Percentiles rank a stretch among this genome's conserved stretches.
Evolutionary conservation across 1,140 invertebrate species (phyloP).

Genomic region (Neomicropteryx cornuta): DNA sequence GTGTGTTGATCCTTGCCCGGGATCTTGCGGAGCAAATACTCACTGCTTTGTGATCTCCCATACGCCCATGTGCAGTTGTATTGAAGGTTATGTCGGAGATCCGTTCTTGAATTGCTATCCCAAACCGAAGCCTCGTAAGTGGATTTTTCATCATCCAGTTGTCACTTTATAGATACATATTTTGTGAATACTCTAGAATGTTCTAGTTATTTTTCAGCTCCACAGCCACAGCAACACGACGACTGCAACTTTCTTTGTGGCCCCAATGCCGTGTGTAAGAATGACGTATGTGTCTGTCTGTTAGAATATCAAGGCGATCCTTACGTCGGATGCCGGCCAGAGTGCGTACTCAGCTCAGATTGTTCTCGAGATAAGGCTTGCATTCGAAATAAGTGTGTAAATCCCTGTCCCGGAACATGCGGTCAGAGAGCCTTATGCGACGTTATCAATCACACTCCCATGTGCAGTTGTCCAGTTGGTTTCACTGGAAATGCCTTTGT

Average conservation of each 20-base stretch:
- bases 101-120: slow-evolving; percentile 48
- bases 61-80: slow-evolving; percentile 49
- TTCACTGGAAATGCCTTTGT: slow-evolving; percentile 61
- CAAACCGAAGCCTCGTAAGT: slow-evolving; percentile 41
- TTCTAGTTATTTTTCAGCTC: too few relatives aligned
- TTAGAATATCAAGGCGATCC: slow-evolving; percentile 50
- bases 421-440: slow-evolving; percentile 45
- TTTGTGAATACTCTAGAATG: too few relatives aligned
- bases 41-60: slow-evolving; percentile 50
- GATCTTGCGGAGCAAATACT: slow-evolving; percentile 52
- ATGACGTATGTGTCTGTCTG: slow-evolving; percentile 51
- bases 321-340: slow-evolving; percentile 51
- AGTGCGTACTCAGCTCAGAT: slow-evolving; percentile 54
- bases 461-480: slow-evolving; percentile 57
- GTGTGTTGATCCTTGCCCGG: slow-evolving; percentile 59
- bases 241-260: slow-evolving; percentile 60
- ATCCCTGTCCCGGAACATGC: slow-evolving; percentile 55
- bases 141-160: too few relatives aligned
- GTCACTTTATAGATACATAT: too few relatives aligned
- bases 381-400: slow-evolving; percentile 50
- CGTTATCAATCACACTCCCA: slow-evolving; percentile 61
- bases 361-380: slow-evolving; percentile 50
- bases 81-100: slow-evolving; percentile 51
- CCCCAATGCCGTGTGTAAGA: slow-evolving; percentile 50
- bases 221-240: slow-evolving; percentile 40